phyloP scores from a whole-genome alignment of 2,797 vertebrate genomes.

The Choloepus didactylus region DNA sequence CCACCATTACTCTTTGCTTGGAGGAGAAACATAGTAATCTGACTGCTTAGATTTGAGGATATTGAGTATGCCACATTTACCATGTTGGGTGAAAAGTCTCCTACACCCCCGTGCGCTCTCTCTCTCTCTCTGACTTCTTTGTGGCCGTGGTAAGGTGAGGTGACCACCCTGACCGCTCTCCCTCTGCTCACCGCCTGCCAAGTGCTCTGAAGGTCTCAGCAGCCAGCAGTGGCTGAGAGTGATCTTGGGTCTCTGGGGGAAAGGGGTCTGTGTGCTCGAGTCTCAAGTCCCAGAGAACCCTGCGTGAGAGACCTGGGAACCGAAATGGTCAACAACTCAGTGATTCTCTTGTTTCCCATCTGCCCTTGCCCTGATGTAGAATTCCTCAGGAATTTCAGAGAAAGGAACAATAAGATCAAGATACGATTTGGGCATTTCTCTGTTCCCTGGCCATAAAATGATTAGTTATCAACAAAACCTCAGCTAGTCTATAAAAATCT shows the following conservation, averaged over 20 bases:
- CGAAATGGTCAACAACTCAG: fast-evolving
- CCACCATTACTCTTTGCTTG: neutral
- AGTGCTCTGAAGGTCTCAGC: neutral
- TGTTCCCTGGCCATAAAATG: neutral
- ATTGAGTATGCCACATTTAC: neutral
- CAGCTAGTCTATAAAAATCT: slow-evolving; percentile 12
- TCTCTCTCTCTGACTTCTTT: neutral
- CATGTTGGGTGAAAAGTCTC: neutral
- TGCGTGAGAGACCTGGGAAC: neutral
- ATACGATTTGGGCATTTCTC: neutral
- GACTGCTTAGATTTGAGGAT: neutral
- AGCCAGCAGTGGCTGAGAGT: neutral
- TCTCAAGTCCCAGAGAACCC: neutral
- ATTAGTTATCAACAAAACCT: neutral
- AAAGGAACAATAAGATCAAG: slow-evolving; percentile 41
- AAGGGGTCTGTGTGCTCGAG: neutral
- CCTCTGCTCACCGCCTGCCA: neutral
- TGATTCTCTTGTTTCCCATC: neutral
- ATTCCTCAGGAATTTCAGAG: slow-evolving; percentile 35
- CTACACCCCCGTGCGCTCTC: too few species aligned
- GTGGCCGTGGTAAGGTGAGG: neutral
- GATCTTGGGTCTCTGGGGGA: neutral
- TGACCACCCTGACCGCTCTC: neutral
- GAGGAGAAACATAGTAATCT: neutral
- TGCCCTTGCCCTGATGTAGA: neutral